A percentile compares a stretch with the other conserved stretches of the same genome.
Conservation (phyloP, 2,888 invertebrate species). For the Atethmia centrago region DNA sequence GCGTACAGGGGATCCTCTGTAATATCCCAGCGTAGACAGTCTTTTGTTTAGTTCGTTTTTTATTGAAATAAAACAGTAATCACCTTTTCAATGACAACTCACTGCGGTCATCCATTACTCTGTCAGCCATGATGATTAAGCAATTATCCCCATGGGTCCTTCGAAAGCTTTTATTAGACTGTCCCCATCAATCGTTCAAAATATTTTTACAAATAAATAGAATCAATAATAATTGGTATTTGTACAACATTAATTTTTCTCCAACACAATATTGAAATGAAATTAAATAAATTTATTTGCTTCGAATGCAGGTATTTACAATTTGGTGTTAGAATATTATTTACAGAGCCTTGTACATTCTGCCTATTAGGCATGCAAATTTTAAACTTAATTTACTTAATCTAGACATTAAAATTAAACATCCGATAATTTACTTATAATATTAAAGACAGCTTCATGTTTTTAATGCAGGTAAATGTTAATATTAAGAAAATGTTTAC, state of each 20-base stretch:
- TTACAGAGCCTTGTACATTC: no score
- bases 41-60: neutral
- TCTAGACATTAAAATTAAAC: no score
- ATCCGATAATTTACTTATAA: no score
- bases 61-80: neutral
- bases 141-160: neutral
- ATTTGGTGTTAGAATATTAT: no score
- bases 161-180: neutral
- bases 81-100: neutral
- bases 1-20: neutral
- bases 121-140: neutral
- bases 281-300: no score
- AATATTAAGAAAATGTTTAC: neutral
- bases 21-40: neutral
- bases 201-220: neutral
- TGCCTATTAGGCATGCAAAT: no score
- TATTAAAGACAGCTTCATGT: neutral
- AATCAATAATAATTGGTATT: neutral
- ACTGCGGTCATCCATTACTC: neutral
- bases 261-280: neutral
- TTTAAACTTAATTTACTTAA: no score
- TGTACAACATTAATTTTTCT: neutral
- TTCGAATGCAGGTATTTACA: no score
- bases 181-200: constrained; percentile 10
- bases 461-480: neutral